Base-by-base conservation (phyloP, 2,888 invertebrate species). In the Drosophila robusta region DNA sequence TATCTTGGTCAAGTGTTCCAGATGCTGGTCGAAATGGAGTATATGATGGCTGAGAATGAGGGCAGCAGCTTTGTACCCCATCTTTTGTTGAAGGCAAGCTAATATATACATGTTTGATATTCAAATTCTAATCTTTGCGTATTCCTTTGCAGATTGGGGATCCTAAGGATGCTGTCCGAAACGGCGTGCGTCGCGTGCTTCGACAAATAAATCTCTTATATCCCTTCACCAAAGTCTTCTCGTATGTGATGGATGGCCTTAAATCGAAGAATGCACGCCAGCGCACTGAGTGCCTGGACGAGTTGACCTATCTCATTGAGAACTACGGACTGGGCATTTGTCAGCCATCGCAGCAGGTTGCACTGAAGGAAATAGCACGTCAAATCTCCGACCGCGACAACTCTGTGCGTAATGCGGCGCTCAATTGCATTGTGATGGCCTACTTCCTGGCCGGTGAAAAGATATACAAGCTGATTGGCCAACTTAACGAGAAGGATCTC, bases 231-330 rank as follows among this genome's bases (percentile, higher is more conserved):
- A 98, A 98, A 92, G 93, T 99, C 73, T 98, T 98, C 90, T 95
- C 95, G 0, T 97, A 96, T 83, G 93, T 99, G 16, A 97, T 98
- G 95, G 99, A 99, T 82, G 99, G 98, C 1, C 93, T 99, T 12
- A 98, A 98, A 90, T 98, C 98, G 0, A 99, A 99, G 92, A 99
- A 99, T 92, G 97, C 99, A 0, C 94, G 99, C 42, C 99, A 99
- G 91, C 94, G 99, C 89, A 96, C 98, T 93, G 99, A 99, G 92
- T 99, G 99, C 91, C 93, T 99, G 60, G 98, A 98, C 83, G 97
- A 98, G 91, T 94, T 99, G 89, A 96, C 97, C 0, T 95, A 95
- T 63, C 93, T 98, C 56, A 96, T 99, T 56, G 97, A 97, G 91
- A 95, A 94, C 45, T 97, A 96, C 92, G 98, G 98, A 0, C 94